These are phyloP conservation scores for Galaxea fascicularis DNA, from an alignment of 92 coral and sea anemone species.

Conservation along the genomic window DNA sequence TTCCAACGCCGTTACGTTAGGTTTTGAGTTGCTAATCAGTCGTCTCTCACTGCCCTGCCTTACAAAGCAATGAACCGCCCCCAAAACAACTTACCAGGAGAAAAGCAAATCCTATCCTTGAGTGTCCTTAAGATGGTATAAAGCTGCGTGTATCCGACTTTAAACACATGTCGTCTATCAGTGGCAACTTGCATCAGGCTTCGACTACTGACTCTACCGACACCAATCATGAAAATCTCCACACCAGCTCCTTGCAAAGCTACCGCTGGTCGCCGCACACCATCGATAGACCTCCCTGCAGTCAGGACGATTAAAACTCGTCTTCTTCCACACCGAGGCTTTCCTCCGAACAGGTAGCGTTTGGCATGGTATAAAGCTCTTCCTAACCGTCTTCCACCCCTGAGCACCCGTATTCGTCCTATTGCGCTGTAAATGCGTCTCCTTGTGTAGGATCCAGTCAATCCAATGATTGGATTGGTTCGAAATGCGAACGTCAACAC, in stretches of 20 bases:
- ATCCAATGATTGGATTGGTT: constrained; percentile 28
- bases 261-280: constrained; percentile 55
- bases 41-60: neutral
- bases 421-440: constrained; percentile 23
- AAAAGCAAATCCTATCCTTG: constrained; percentile 50
- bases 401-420: constrained; percentile 26
- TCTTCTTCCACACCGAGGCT: constrained; percentile 73
- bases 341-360: constrained; percentile 56
- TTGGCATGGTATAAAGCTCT: constrained; percentile 55
- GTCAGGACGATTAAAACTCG: constrained; percentile 72
- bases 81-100: constrained; percentile 45
- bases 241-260: constrained; percentile 60
- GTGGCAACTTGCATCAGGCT: constrained; percentile 43
- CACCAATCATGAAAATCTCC: constrained; percentile 60
- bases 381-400: constrained; percentile 58
- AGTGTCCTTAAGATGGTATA: constrained; percentile 21
- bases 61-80: neutral
- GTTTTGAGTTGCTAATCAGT: too few species aligned
- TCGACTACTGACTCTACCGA: constrained; percentile 26
- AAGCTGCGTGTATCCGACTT: constrained; percentile 11
- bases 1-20: too few species aligned
- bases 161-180: constrained; percentile 50
- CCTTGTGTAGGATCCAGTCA: constrained; percentile 11
- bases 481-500: constrained; percentile 62
- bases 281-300: constrained; percentile 65